Evolutionary conservation across 2,113 vertebrate genomes (phyloP).

Genomic region (Brachypteracias leptosomus): DNA sequence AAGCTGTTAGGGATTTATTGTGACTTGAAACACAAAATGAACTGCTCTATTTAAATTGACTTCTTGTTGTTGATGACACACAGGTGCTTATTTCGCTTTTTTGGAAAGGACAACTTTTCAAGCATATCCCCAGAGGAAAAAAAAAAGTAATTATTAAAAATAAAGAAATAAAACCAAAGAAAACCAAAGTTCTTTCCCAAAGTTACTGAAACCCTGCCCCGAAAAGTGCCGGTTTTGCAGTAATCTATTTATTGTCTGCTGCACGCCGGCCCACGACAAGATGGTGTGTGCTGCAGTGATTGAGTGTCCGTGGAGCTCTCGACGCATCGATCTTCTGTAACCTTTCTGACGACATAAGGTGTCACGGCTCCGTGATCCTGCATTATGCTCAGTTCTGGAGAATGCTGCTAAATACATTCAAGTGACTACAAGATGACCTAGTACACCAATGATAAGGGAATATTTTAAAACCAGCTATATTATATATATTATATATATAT

Average conservation of each 20-base stretch:
- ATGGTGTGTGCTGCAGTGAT: conserved; percentile 63
- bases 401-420: conserved; percentile 83
- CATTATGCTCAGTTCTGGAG: conserved; percentile 78
- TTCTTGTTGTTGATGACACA: conserved; percentile 66
- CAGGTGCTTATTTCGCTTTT: conserved; percentile 74
- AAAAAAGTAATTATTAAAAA: conserved; percentile 11
- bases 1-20: conserved; percentile 72
- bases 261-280: conserved; percentile 65
- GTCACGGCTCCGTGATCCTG: conserved; percentile 78
- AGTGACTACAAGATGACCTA: conserved; percentile 80
- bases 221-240: conserved; percentile 75
- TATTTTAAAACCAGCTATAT: conserved; percentile 86
- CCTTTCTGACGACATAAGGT: conserved; percentile 77
- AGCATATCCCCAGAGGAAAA: conserved; percentile 69
- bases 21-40: conserved; percentile 77
- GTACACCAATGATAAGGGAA: conserved; percentile 85
- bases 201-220: conserved; percentile 66
- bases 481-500: conserved; percentile 87
- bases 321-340: conserved; percentile 69
- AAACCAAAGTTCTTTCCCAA: conserved; percentile 79
- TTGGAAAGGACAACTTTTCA: conserved; percentile 69
- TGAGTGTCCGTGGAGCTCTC: conserved; percentile 73
- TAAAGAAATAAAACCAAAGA: conserved; percentile 67
- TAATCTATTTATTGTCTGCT: conserved; percentile 77
- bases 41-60: conserved; percentile 73